Base-by-base conservation (phyloP, 2,797 vertebrate species). In the Coilia nasus region DNA sequence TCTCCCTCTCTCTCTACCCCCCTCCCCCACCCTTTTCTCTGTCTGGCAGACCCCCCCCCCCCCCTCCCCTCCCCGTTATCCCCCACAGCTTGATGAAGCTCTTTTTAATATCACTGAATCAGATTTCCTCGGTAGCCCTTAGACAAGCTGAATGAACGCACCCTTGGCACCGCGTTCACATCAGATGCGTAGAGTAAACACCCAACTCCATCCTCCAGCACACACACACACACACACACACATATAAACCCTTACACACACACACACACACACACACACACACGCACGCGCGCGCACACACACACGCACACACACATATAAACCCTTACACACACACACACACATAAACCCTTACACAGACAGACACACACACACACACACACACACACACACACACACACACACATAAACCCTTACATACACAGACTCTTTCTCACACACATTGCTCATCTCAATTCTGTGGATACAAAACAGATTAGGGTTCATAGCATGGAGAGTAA, bases 31-130 rank as follows among this genome's bases (percentile, higher is more conserved):
- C 19, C 28, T 2, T 25, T 0, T 46, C 78, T 83, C 41, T 47
- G 60, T n/a, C 23, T 81, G 31, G 54, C 5, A 81, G 25, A 81
- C 15, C 28, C 83, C 62, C 5, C 46, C 28, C 25, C 83, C 57
- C 23, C 56, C 67, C 54, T 19, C 25, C 12, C 57, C 60, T 41
- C 11, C 64, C 25, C 28, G 64, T 71, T 71, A 71, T 71, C 23
- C 64, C 25, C 15, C 23, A 71, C 64, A 71, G 64, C 64, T 71
- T 71, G 64, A 71, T 71, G 23, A 31, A 71, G 64, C 25, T 71
- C 64, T 71, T 71, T 71, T 71, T 71, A 71, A 71, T 71, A 71
- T 71, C 64, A 64, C 62, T 64, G 62, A 64, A 64, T 23, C 62
- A 64, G 62, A 64, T 64, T 64, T 64, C 62, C 62, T 64, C n/a